These are phyloP conservation scores for Lamellibrachia satsuma DNA, from an alignment of 2,888 invertebrate species.

Conservation along the genomic window DNA sequence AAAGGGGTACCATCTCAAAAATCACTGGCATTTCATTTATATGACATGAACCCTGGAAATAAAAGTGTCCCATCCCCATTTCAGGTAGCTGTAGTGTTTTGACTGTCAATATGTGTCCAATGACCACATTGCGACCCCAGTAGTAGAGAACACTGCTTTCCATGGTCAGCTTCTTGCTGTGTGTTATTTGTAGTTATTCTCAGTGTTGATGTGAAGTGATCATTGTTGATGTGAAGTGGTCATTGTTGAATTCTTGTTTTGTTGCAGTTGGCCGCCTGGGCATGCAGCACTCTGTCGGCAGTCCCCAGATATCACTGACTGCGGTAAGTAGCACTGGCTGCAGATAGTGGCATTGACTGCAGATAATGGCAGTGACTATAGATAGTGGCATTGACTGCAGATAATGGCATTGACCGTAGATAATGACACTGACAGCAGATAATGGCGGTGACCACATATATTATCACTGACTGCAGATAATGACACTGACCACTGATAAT, in stretches of 20 bases:
- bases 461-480: too few relatives aligned
- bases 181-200: not conserved
- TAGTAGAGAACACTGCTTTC: too few relatives aligned
- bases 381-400: too few relatives aligned
- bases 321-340: conserved; percentile 45
- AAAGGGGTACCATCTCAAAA: too few relatives aligned
- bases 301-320: conserved; percentile 53
- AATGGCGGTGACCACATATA: too few relatives aligned
- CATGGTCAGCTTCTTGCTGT: not conserved
- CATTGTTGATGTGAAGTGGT: not conserved
- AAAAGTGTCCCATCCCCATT: not conserved
- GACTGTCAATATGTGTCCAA: not conserved
- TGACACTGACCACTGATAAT: too few relatives aligned
- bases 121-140: not conserved
- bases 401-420: too few relatives aligned
- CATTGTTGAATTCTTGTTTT: conserved; percentile 20
- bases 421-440: too few relatives aligned
- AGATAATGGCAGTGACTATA: not conserved
- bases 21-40: too few relatives aligned
- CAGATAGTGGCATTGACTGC: not conserved
- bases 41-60: too few relatives aligned
- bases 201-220: too few relatives aligned
- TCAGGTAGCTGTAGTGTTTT: not conserved
- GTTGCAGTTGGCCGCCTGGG: conserved; percentile 52
- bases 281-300: conserved; percentile 47